Evolutionary conservation across 2,888 invertebrate species (phyloP), one percentile per base, ranked within the genome.

Genomic region (Aricia artaxerxes): DNA sequence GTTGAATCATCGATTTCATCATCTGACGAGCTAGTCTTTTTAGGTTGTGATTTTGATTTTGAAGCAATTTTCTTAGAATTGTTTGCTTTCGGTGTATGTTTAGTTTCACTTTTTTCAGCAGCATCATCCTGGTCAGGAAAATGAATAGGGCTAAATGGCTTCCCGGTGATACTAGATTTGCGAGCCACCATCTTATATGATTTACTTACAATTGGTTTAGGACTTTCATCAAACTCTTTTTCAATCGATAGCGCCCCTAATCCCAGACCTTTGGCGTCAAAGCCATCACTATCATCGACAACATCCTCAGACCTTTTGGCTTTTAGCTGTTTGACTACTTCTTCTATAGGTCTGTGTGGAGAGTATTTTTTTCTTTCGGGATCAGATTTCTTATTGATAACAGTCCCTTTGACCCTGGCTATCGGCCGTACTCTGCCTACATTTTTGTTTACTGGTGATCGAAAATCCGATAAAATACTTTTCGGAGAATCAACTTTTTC

Each of bases 161-260:
- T 92, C n/a, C 94, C 94, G 31, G 94, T 94, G 73, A 94, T 91
- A 82, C 94, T 94, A 38, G 94, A 93, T 86, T 94, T 94, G 77
- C 94, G 87, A 73, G 94, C 94, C n/a, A 94, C 94, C 94, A 94
- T 94, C 88, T 94, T 94, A 83, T 94, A 94, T 31, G 94, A 94
- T 84, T 94, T 94, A 82, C 94, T 94, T 31, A 94, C 89, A 81
- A 94, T 92, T 77, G 92, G 90, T 85, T 90, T 90, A 77, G 94
- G 93, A 79, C 88, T 87, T 78, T 92, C 91, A 80, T 89, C 91
- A 2, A 81, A 60, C 69, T 90, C 88, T 82, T 86, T 88, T 79
- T 88, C 86, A 80, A 82, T 83, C 81, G 61, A 84, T 80, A 82
- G 80, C 53, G 81, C 57, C 82, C 82, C 86, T 40, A 85, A 82